phyloP scores from a whole-genome alignment of 2,113 vertebrate genomes.

The Phrynocephalus versicolor region DNA sequence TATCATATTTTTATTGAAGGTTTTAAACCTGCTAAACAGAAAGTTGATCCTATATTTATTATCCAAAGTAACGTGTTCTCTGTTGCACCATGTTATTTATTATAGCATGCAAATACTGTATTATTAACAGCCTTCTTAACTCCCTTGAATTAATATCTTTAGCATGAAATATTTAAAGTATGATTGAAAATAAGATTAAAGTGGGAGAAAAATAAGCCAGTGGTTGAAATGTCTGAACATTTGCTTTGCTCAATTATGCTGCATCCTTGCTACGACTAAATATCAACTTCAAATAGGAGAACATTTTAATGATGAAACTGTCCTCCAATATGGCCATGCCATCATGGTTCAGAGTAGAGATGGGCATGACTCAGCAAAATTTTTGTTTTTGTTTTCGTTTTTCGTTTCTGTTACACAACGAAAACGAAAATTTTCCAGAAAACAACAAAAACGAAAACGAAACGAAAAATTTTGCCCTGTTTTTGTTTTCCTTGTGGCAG shows the following conservation, averaged over 20 bases:
- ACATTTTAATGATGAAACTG: slow-evolving; percentile 8
- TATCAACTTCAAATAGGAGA: slow-evolving; percentile 7
- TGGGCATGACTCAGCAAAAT: no score
- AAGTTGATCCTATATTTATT: neutral
- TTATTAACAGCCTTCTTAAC: neutral
- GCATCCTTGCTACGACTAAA: neutral
- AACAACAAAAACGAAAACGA: no score
- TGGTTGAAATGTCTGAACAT: neutral
- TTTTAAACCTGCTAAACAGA: no score
- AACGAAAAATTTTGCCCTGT: no score
- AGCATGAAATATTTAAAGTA: neutral
- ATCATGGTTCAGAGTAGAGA: slow-evolving; percentile 12
- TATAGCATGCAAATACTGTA: no score
- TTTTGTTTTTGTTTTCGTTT: no score
- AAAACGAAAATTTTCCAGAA: no score
- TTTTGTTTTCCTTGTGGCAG: no score
- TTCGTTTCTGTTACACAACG: no score
- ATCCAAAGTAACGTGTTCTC: neutral
- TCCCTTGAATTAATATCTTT: slow-evolving; percentile 14
- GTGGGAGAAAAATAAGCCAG: neutral
- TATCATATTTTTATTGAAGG: neutral
- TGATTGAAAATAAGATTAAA: neutral
- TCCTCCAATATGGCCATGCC: neutral
- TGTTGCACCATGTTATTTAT: no score
- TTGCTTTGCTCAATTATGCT: neutral